These are phyloP conservation scores for Echinops telfairi DNA, from an alignment of 2,113 vertebrate genomes.

Conservation along the genomic window DNA sequence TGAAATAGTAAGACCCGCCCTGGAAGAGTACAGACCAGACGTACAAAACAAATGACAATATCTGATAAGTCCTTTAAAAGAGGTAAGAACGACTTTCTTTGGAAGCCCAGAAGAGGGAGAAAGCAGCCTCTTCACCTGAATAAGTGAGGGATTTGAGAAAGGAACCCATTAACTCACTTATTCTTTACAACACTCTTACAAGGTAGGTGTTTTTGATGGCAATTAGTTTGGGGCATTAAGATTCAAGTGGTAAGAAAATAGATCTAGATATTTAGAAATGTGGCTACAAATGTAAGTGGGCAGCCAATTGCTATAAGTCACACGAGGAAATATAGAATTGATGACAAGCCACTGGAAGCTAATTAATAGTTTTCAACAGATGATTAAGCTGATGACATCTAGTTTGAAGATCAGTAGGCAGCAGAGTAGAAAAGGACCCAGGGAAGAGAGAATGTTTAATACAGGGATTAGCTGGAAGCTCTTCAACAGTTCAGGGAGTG, in stretches of 20 bases:
- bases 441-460: not conserved
- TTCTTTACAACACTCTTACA: not conserved
- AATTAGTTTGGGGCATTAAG: not conserved
- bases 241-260: not conserved
- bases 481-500: not conserved
- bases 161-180: not conserved
- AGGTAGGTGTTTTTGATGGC: constrained; percentile 67
- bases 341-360: not conserved
- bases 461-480: not conserved
- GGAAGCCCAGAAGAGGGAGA: constrained; percentile 45
- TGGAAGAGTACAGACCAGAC: constrained; percentile 60
- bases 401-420: not conserved
- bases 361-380: not conserved
- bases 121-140: not conserved
- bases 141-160: not conserved
- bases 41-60: constrained; percentile 70
- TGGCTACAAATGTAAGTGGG: not conserved
- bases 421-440: not conserved
- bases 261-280: not conserved
- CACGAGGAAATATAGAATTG: not conserved
- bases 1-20: constrained; percentile 78
- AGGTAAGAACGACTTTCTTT: constrained; percentile 57
- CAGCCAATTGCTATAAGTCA: not conserved
- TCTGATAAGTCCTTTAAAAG: constrained; percentile 80
- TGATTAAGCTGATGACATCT: not conserved